Evolutionary conservation across 2,888 invertebrate species (phyloP).

Genomic region (Anthrax anthrax): DNA sequence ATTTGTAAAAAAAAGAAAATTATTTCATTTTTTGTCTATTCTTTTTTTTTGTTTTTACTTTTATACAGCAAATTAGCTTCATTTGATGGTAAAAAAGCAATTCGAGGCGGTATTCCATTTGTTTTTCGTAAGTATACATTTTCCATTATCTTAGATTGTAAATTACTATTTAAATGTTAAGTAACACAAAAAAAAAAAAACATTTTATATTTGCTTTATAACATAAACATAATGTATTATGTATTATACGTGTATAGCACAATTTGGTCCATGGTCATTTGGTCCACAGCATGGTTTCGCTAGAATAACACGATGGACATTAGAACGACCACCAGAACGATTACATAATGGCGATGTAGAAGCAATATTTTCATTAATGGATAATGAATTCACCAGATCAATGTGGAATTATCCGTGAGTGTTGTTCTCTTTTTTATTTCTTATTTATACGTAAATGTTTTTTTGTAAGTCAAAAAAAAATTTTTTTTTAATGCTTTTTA

Average conservation of each 20-base stretch:
- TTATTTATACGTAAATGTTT: no score
- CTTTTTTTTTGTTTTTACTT: constrained; percentile 22
- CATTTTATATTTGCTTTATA: background rate
- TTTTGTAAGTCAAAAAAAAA: no score
- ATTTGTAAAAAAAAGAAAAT: no score
- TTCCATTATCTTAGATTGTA: background rate
- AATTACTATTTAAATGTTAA: no score
- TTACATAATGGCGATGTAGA: constrained; percentile 83
- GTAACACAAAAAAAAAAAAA: no score
- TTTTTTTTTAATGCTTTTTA: no score
- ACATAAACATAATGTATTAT: background rate
- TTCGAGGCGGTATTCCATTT: constrained; percentile 91
- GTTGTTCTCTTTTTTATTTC: no score
- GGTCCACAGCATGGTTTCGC: constrained; percentile 97
- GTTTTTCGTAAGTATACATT: constrained; percentile 80
- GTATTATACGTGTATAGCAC: no score
- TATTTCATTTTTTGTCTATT: no score
- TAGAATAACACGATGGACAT: constrained; percentile 78
- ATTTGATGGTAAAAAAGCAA: constrained; percentile 91
- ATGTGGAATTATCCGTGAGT: constrained; percentile 89
- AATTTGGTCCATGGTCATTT: constrained; percentile 89
- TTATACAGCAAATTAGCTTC: constrained; percentile 86
- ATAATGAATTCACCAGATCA: constrained; percentile 80
- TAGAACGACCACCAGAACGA: constrained; percentile 78
- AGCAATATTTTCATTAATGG: constrained; percentile 82